Conservation (phyloP, 2,113 vertebrate genomes). For the Penelope pileata region DNA sequence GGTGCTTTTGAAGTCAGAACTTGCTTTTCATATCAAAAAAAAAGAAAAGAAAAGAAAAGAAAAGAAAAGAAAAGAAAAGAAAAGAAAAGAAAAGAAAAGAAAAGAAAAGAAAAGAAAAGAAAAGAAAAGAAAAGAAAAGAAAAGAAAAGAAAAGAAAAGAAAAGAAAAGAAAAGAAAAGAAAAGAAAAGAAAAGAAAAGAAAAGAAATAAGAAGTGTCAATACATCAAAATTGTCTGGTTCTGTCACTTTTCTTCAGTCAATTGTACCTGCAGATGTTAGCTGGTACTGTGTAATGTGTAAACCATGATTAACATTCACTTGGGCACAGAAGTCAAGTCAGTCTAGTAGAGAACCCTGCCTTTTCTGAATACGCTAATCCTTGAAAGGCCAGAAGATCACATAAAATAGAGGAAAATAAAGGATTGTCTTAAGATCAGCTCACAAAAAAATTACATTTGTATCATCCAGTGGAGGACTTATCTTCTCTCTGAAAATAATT, state of each 20-base stretch:
- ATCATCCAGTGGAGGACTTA: constrained; percentile 4
- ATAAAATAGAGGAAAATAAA: constrained; percentile 16
- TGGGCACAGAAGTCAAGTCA: background rate
- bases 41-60: too few relatives aligned
- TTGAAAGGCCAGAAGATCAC: background rate
- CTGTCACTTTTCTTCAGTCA: background rate
- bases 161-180: background rate
- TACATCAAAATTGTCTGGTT: background rate
- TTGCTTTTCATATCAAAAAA: background rate
- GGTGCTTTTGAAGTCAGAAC: background rate
- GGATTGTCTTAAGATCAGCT: background rate
- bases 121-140: background rate
- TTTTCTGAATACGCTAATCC: constrained; percentile 23
- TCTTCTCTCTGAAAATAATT: constrained; percentile 42
- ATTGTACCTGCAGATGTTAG: background rate
- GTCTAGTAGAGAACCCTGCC: background rate
- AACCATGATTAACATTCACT: background rate
- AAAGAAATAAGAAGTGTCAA: background rate
- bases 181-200: background rate
- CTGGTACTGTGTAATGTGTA: background rate
- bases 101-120: background rate
- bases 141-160: background rate
- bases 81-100: background rate
- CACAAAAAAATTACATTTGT: background rate
- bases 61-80: background rate